Base-by-base conservation (phyloP, 2,113 vertebrate species). In the Corythornis madagascariensis region DNA sequence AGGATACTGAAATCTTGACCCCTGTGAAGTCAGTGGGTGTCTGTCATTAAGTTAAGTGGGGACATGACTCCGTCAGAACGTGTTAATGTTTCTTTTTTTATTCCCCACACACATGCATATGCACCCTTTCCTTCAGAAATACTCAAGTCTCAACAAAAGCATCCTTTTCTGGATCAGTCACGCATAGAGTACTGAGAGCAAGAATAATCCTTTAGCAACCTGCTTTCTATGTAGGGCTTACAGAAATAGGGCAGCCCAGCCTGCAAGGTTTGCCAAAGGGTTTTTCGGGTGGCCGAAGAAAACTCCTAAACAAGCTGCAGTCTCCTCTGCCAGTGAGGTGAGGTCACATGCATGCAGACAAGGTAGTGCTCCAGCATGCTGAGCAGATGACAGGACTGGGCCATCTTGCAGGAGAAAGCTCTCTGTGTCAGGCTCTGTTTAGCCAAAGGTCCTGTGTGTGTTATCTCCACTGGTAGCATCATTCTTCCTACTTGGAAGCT, bases 1-100 rank as follows among this genome's bases (percentile, higher is more conserved):
- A 89, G 82, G 78, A 63, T 70, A 50, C 88, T n/a, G 88, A 74
- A 96, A 81, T 60, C 83, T 35, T 95, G 94, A 93, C 96, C 94
- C 86, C 79, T 91, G 90, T 71, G 92, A 96, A 96, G 60, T 10
- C 13, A 1, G 93, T 95, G 88, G 96, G 94, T 83, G 94, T 91
- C 86, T 96, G 94, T 48, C 93, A 75, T 83, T 95, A 60, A 88
- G 90, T 59, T 94, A 83, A 86, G 86, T 16, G 48, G 88, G 93
- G 93, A 95, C 5, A 1, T 1, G 29, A 71, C 83, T 94, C 79
- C 2, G 0, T 81, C 90, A 93, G 72, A 91, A 86, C 2, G 2
- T 4, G 38, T 28, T 80, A 6, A 93, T 60, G 89, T 80, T 95
- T 83, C 93, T 35, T 91, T 95, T 95, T 95, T 86, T 95, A 78